phyloP scores from a whole-genome alignment of 2,888 invertebrate genomes.

The Choristoneura rosaceana region DNA sequence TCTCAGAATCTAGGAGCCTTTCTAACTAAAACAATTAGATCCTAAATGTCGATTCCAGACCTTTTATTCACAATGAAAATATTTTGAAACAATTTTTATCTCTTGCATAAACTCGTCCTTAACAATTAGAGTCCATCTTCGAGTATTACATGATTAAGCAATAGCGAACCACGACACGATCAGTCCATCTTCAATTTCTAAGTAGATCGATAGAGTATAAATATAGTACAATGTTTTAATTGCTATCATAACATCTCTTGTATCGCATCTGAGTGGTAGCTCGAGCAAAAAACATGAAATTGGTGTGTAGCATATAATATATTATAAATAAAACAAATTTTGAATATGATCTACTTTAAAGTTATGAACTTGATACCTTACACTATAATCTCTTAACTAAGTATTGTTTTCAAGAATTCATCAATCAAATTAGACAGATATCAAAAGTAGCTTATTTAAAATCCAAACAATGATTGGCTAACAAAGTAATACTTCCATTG shows the following conservation, averaged over 20 bases:
- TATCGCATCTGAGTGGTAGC: conserved; percentile 56
- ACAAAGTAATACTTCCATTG: not conserved
- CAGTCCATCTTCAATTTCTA: conserved; percentile 59
- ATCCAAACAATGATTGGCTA: not conserved
- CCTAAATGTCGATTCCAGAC: conserved; percentile 27
- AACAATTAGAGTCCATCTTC: conserved; percentile 73
- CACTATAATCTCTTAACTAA: too few relatives aligned
- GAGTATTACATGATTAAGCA: conserved; percentile 73
- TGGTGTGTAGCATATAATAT: conserved; percentile 58
- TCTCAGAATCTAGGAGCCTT: conserved; percentile 10
- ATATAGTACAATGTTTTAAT: conserved; percentile 66
- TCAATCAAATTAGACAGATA: not conserved
- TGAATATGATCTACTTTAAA: not conserved
- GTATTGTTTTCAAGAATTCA: not conserved
- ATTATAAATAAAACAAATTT: not conserved
- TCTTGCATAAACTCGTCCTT: conserved; percentile 60
- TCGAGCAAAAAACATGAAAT: conserved; percentile 63
- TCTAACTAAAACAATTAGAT: conserved; percentile 16
- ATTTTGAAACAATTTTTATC: conserved; percentile 40
- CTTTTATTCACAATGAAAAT: conserved; percentile 11
- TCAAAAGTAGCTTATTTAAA: not conserved
- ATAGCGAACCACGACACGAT: conserved; percentile 64
- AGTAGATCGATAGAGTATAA: conserved; percentile 78
- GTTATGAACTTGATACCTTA: not conserved
- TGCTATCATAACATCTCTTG: conserved; percentile 68